phyloP scores from a whole-genome alignment of 2,113 vertebrate species.

The Choloepus hoffmanni region DNA sequence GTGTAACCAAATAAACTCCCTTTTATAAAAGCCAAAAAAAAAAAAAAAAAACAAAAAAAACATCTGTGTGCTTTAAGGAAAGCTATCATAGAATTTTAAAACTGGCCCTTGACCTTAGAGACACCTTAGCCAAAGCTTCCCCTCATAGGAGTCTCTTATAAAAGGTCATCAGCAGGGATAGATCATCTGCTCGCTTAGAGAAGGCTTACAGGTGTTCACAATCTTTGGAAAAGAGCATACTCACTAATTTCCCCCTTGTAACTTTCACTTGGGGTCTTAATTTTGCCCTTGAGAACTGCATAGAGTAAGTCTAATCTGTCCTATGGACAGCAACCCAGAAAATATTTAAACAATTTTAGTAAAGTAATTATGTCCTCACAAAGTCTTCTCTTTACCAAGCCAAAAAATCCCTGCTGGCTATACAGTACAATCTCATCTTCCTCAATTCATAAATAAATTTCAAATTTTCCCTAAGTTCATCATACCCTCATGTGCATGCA shows the following conservation, averaged over 20 bases:
- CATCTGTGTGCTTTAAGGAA: conserved; percentile 46
- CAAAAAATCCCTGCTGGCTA: conserved; percentile 28
- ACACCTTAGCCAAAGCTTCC: not conserved
- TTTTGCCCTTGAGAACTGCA: conserved; percentile 29
- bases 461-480: conserved; percentile 41
- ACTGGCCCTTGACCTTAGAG: not conserved
- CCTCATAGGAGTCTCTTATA: not conserved
- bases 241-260: not conserved
- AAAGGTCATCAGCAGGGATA: not conserved
- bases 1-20: too few relatives aligned
- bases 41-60: not conserved
- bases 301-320: conserved; percentile 48
- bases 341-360: conserved; percentile 57
- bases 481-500: not conserved
- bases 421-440: conserved; percentile 48
- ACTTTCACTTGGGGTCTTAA: conserved; percentile 53
- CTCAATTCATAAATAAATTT: conserved; percentile 28
- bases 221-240: not conserved
- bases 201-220: not conserved
- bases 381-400: conserved; percentile 33
- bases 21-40: too few relatives aligned
- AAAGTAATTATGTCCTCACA: conserved; percentile 17
- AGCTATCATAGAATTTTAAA: not conserved
- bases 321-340: not conserved
- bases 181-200: not conserved